A percentile compares a stretch with the other conserved stretches of the same genome.
Evolutionary conservation across 2,888 invertebrate genomes (phyloP).

Genomic region (Dicyrtoma fusca): DNA sequence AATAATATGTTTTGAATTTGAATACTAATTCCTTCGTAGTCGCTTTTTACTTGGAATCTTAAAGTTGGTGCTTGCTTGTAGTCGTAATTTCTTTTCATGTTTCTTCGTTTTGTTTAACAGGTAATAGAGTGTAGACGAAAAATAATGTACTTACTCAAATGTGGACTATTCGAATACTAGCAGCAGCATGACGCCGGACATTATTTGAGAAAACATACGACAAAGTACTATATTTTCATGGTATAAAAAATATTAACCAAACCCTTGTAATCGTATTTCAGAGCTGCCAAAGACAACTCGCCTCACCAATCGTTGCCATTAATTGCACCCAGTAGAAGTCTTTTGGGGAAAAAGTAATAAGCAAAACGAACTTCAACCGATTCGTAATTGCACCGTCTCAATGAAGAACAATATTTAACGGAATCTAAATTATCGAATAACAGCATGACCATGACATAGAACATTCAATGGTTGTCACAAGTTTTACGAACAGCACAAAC

Average conservation of each 20-base stretch:
- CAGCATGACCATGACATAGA: conserved; percentile 6
- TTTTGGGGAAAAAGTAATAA: conserved; percentile 53
- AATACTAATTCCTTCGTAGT: too few relatives aligned
- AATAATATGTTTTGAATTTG: too few relatives aligned
- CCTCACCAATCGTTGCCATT: conserved; percentile 56
- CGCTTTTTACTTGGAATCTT: too few relatives aligned
- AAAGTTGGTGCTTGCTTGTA: too few relatives aligned
- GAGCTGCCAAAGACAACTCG: conserved; percentile 57
- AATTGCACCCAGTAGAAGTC: conserved; percentile 51
- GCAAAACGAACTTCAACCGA: background rate
- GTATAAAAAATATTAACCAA: background rate
- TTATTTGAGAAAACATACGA: too few relatives aligned
- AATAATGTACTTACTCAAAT: too few relatives aligned
- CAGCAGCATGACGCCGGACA: too few relatives aligned
- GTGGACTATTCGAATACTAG: too few relatives aligned
- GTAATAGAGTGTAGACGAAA: too few relatives aligned
- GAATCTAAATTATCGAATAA: background rate
- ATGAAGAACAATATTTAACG: background rate
- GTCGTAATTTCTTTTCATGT: background rate
- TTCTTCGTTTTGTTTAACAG: background rate
- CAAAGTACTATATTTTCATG: too few relatives aligned
- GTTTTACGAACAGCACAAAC: background rate
- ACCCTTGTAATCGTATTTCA: conserved; percentile 35
- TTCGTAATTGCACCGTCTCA: background rate
- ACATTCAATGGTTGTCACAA: conserved; percentile 9